phyloP scores from a whole-genome alignment of 1,140 invertebrate species.

The Hormaphis cornu region DNA sequence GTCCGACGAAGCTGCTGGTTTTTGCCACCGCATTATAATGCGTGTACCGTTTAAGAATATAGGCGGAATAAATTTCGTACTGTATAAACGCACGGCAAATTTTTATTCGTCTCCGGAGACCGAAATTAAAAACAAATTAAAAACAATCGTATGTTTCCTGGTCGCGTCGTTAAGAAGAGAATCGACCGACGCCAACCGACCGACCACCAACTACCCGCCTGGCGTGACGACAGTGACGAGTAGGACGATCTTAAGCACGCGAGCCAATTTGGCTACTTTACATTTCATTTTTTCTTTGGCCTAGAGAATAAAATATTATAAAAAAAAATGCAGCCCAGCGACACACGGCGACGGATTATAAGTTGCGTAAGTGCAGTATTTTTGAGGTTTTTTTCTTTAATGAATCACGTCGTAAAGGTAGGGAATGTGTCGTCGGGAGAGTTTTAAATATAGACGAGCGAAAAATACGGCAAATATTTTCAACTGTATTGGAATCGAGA shows the following conservation, averaged over 20 bases:
- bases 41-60: no score
- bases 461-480: no score
- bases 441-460: no score
- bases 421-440: no score
- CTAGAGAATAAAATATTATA: background rate
- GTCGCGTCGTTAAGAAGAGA: background rate
- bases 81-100: no score
- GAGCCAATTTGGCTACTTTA: constrained; percentile 23
- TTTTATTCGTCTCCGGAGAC: no score
- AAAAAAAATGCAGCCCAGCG: background rate
- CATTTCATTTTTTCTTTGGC: constrained; percentile 8
- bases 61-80: constrained; percentile 5
- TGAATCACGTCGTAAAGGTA: no score
- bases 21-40: no score
- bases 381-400: constrained; percentile 25
- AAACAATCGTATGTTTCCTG: background rate
- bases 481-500: no score
- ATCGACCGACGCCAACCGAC: background rate
- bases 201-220: no score
- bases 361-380: background rate
- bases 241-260: background rate
- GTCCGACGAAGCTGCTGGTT: background rate
- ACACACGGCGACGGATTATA: constrained; percentile 7
- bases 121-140: no score
- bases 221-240: background rate